Percentiles rank a stretch among this genome's conserved stretches.
Evolutionary conservation across 2,113 vertebrate genomes (phyloP).

Genomic region (Rhodinocichla rosea): DNA sequence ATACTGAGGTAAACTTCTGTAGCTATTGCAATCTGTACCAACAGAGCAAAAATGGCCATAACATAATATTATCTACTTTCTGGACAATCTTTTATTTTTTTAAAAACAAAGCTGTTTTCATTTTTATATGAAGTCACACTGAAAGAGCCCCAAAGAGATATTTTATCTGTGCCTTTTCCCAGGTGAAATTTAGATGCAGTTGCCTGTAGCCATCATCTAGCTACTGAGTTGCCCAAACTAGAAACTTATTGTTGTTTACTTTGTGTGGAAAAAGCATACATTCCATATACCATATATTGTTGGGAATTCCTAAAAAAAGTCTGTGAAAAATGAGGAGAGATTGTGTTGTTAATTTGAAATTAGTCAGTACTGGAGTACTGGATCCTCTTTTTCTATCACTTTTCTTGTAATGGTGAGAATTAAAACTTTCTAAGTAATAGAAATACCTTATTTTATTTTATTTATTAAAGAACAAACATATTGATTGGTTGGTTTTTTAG

Average conservation of each 20-base stretch:
- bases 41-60: background rate
- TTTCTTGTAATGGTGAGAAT: background rate
- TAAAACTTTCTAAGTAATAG: background rate
- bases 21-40: background rate
- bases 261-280: background rate
- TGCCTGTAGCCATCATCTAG: slow-evolving; percentile 45
- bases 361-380: background rate
- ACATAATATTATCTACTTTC: background rate
- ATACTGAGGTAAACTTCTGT: background rate
- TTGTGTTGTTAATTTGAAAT: background rate
- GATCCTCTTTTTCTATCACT: background rate
- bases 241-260: slow-evolving; percentile 28
- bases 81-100: background rate
- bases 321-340: background rate
- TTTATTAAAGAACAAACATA: background rate
- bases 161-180: slow-evolving; percentile 47
- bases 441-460: background rate
- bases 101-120: background rate
- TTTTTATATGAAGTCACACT: slow-evolving; percentile 14
- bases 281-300: background rate
- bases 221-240: slow-evolving; percentile 42
- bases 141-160: background rate
- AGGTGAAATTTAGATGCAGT: slow-evolving; percentile 54
- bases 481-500: background rate
- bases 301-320: background rate